Conservation (phyloP, 2,888 invertebrate species). For the Miltochrista miniata region DNA sequence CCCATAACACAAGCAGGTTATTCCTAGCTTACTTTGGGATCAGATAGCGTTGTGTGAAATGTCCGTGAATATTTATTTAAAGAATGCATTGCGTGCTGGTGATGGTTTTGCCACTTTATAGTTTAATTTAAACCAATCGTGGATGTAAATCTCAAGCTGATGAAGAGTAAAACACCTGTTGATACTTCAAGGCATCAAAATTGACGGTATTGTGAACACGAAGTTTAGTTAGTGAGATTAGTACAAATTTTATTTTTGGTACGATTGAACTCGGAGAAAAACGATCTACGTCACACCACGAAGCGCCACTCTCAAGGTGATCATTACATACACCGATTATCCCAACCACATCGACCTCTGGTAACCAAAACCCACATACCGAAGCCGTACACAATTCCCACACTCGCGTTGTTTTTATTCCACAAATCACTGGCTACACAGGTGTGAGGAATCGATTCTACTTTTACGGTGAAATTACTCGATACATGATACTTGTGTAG, state of each 20-base stretch:
- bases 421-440: constrained; percentile 21
- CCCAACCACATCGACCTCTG: constrained; percentile 1
- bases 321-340: constrained; percentile 2
- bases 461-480: constrained; percentile 28
- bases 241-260: neutral
- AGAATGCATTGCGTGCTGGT: no score
- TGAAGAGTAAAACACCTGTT: no score
- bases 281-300: neutral
- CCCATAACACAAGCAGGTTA: no score
- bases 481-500: constrained; percentile 1
- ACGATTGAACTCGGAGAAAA: neutral
- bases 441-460: constrained; percentile 40
- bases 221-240: no score
- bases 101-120: no score
- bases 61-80: no score
- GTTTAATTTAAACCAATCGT: no score
- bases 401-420: constrained; percentile 28
- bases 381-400: constrained; percentile 35
- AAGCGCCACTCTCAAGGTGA: constrained; percentile 1
- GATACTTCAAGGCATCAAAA: no score
- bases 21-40: no score
- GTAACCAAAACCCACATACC: constrained; percentile 16
- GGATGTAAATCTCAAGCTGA: no score
- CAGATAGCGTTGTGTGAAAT: no score
- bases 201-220: no score